Evolutionary conservation across 2,113 vertebrate genomes (phyloP).

Genomic region (Steatornis caripensis): DNA sequence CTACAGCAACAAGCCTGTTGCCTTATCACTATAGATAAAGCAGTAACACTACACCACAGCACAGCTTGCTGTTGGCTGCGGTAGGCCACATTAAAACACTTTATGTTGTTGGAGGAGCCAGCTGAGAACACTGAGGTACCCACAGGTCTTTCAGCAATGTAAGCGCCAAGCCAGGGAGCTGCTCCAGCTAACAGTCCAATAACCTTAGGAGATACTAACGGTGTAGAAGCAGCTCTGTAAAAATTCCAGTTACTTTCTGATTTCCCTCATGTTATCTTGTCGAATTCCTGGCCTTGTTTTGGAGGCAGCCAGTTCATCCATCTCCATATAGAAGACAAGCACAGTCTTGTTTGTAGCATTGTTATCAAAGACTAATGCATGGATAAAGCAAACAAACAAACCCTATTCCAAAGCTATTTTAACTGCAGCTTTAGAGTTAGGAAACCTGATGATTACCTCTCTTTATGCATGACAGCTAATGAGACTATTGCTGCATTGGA

Average conservation of each 20-base stretch:
- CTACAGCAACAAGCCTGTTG: background rate
- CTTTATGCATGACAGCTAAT: background rate
- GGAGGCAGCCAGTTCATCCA: constrained; percentile 25
- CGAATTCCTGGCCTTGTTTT: constrained; percentile 20
- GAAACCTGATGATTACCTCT: background rate
- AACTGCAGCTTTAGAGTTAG: background rate
- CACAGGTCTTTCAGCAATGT: background rate
- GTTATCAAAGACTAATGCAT: constrained; percentile 32
- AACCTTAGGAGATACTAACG: background rate
- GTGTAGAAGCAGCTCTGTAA: background rate
- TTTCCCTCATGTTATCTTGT: constrained; percentile 27
- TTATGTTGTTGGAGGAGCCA: background rate
- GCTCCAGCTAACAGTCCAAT: background rate
- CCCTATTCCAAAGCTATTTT: constrained; percentile 36
- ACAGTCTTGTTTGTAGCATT: constrained; percentile 11
- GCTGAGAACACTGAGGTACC: background rate
- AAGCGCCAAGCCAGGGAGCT: background rate
- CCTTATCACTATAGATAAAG: background rate
- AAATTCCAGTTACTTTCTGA: constrained; percentile 37
- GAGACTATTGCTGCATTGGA: background rate
- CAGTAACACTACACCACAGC: background rate
- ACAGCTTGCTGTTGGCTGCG: background rate
- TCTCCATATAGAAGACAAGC: constrained; percentile 60
- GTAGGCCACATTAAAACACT: background rate
- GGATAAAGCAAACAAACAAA: constrained; percentile 56